Base-by-base conservation (phyloP, 2,113 vertebrate species). In the Coregonus clupeaformis region DNA sequence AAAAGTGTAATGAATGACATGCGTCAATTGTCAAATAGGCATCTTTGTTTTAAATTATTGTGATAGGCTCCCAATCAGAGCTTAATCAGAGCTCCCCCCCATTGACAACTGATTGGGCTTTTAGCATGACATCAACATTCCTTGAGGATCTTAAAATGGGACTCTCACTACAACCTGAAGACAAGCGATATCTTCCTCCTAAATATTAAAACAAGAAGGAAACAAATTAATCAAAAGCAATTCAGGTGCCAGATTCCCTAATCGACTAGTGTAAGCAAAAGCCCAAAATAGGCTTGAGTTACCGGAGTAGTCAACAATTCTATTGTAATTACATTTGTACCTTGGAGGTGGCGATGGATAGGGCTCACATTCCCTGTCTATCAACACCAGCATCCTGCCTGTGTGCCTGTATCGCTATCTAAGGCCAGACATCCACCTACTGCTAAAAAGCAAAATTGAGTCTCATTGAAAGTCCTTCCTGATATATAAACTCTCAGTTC, bases 321-420 rank as follows among this genome's bases (percentile, higher is more conserved):
- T 74, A 75, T 84, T 78, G 84, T 89, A 90, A 90, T 91, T 90
- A 90, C 85, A 90, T 89, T 88, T 87, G 79, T 80, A 84, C 77
- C 86, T 30, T 30, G 14, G 60, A 82, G 80, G 89, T 69, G 80
- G 84, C 85, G 87, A 90, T 88, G 83, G 89, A 91, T 87, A 81
- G 86, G 78, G 84, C 80, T 89, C 88, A 82, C 82, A 84, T 90
- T 87, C 75, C 87, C 75, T 71, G 66, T 68, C 65, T 77, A 72
- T 68, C 67, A 47, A 60, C 73, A 78, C 72, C 72, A 55, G 77
- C 77, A 67, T 77, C 80, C 75, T 24, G 75, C 25, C 77, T 49
- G 0, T 74, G 79, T 45, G 71, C 82, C 57, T 63, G 20, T 60
- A 74, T 69, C 64, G 22, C 70, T 6, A 27, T 81, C 83, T 74